phyloP scores from a whole-genome alignment of 2,113 vertebrate genomes.

The Terrapene triunguis region DNA sequence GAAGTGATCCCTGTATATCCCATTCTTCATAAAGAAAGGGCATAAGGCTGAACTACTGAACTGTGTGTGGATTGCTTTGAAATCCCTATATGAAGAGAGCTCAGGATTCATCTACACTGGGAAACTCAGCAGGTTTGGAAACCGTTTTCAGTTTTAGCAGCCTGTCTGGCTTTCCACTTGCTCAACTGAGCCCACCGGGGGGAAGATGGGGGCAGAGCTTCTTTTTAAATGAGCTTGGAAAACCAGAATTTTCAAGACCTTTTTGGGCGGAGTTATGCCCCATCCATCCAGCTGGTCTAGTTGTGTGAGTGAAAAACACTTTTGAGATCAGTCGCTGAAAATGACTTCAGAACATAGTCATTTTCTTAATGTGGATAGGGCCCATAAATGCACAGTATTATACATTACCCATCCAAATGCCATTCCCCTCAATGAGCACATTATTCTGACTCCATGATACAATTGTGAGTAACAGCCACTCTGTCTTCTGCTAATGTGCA shows the following conservation, averaged over 20 bases:
- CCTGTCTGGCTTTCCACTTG: not conserved
- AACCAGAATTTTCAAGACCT: not conserved
- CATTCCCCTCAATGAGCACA: not conserved
- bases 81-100: no score
- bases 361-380: not conserved
- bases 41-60: not conserved
- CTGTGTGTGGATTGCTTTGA: no score
- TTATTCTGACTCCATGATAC: not conserved
- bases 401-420: not conserved
- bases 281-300: not conserved
- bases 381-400: not conserved
- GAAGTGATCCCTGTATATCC: no score
- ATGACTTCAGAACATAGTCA: not conserved
- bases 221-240: no score
- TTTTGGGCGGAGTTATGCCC: not conserved
- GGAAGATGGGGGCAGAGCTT: not conserved
- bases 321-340: not conserved
- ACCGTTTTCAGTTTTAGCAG: no score
- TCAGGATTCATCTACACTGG: no score
- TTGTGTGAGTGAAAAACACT: not conserved
- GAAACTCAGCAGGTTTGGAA: no score
- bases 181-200: not conserved
- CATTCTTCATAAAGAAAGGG: no score
- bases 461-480: not conserved
- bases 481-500: not conserved